A percentile compares a stretch with the other conserved stretches of the same genome.
Conservation (phyloP, 1,140 invertebrate genomes). For the Venustaconcha ellipsiformis region DNA sequence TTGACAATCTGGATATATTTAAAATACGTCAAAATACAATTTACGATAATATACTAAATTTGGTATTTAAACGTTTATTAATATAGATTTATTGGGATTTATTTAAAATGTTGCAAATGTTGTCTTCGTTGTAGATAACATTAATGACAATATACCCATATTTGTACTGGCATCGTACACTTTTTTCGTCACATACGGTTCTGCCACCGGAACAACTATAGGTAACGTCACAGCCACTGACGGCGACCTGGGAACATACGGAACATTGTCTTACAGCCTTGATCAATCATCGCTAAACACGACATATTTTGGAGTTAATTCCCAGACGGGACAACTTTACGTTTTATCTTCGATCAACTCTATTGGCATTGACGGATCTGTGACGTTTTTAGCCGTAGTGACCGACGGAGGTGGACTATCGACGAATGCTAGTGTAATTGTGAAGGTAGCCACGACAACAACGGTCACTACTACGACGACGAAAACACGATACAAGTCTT, state of each 20-base stretch:
- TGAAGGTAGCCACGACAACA: background rate
- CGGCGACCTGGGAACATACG: constrained; percentile 6
- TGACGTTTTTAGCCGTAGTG: background rate
- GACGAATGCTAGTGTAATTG: background rate
- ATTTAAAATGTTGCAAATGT: background rate
- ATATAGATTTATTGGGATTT: too few species aligned
- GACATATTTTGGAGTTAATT: constrained; percentile 7
- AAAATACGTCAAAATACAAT: too few species aligned
- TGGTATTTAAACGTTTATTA: too few species aligned
- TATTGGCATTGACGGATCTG: too few species aligned
- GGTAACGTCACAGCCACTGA: constrained; percentile 16
- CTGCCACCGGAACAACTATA: constrained; percentile 6
- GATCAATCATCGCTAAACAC: constrained; percentile 9
- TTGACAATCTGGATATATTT: too few species aligned
- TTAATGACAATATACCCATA: constrained; percentile 18
- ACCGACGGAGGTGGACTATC: background rate
- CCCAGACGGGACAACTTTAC: too few species aligned
- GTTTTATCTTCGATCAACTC: too few species aligned
- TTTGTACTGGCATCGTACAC: constrained; percentile 13
- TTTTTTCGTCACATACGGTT: constrained; percentile 18
- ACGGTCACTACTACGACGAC: constrained; percentile 15
- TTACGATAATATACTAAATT: too few species aligned
- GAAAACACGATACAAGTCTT: constrained; percentile 6
- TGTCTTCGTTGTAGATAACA: constrained; percentile 5
- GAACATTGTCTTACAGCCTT: constrained; percentile 9